Base-by-base conservation (phyloP, 1,140 invertebrate species). In the Drosophila sucinea region DNA sequence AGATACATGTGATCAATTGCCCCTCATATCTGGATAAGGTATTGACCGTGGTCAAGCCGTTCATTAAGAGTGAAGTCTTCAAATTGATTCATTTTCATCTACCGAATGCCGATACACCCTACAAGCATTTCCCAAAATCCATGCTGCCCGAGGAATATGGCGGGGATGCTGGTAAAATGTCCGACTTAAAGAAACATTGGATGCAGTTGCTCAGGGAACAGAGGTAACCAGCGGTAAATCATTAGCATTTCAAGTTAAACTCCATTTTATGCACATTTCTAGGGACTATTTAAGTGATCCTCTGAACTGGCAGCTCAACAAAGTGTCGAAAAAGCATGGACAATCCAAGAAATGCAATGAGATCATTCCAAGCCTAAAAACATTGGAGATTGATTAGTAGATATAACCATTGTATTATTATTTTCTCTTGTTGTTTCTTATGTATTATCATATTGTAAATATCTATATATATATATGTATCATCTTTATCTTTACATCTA, bases 1-100 rank as follows among this genome's bases (percentile, higher is more conserved):
- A 94, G 70, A 94, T 96, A 25, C 96, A 97, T 92, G 94, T 96
- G 32, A 93, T 96, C 51, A 95, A 96, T 78, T 93, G 93, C 1
- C 94, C 94, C 1, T 92, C 94, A 1, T 95, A 94, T 90, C 93
- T 95, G 75, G 94, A 95, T 82, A 94, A 94, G 77, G 93, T 95
- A 57, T 92, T 95, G 77, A 93, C 93, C 29, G 90, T 96, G 41
- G 92, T 95, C 47, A 95, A 95, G 85, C 95, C 95, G 0, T 94
- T 95, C 69, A 93, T 95, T 41, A 95, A 95, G 91, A 93, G 93
- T 33, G 95, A 96, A 92, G 93, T 96, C 55, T 91, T 92, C 60
- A 92, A 92, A 70, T 60, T 92, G 41, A 86, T 94, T 2, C 93
- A 94, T 75, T 95, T 95, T 87, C 95, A 95, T 89, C 83, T 93